Evolutionary conservation across 1,140 invertebrate species (phyloP).

Genomic region (Trichogramma pretiosum): DNA sequence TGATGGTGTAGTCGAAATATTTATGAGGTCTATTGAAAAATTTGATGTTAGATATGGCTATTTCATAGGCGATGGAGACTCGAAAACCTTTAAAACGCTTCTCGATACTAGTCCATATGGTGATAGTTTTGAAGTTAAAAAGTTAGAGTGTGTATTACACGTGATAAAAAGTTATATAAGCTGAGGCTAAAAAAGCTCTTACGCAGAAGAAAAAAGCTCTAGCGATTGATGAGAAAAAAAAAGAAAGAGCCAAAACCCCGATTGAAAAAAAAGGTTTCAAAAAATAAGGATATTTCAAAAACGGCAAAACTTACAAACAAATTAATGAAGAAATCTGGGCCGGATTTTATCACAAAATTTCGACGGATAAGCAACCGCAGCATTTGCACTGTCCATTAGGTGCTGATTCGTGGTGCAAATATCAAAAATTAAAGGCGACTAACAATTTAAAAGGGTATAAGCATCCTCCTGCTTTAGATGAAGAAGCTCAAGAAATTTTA

Average conservation of each 20-base stretch:
- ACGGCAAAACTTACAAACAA: not conserved
- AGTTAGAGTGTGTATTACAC: constrained; percentile 17
- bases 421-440: no score
- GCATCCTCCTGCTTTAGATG: no score
- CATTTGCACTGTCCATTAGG: no score
- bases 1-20: constrained; percentile 19
- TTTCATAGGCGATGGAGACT: constrained; percentile 22
- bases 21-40: constrained; percentile 11
- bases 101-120: constrained; percentile 4
- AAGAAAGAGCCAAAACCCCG: constrained; percentile 1
- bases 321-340: not conserved
- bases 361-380: no score
- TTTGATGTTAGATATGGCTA: constrained; percentile 12
- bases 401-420: no score
- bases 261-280: not conserved
- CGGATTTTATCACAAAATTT: no score
- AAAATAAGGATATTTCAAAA: not conserved
- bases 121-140: constrained; percentile 10
- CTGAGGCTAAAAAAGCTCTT: not conserved
- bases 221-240: not conserved
- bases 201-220: not conserved
- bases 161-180: constrained; percentile 10
- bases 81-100: constrained; percentile 12
- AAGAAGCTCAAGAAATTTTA: no score
- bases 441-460: no score